Percentiles rank a stretch among this genome's conserved stretches.
These are phyloP conservation scores for Tetropium fuscum DNA, from an alignment of 2,888 invertebrate species.

Conservation along the genomic window DNA sequence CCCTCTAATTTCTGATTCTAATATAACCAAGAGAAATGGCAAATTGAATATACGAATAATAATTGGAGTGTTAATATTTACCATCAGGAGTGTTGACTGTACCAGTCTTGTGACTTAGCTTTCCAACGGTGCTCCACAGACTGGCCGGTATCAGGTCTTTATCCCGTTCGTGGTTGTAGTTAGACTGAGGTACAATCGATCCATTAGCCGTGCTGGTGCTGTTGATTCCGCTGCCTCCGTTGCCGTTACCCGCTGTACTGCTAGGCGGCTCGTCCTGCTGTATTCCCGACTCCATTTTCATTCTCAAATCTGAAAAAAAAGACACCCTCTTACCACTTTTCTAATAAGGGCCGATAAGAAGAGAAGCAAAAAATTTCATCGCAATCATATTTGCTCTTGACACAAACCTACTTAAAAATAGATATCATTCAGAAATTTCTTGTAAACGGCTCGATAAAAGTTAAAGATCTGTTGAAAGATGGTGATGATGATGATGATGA, in stretches of 20 bases:
- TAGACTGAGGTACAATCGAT: slow-evolving; percentile 72
- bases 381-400: too few species aligned
- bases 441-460: too few species aligned
- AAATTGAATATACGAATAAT: too few species aligned
- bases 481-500: too few species aligned
- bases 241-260: slow-evolving; percentile 63
- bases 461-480: too few species aligned
- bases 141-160: slow-evolving; percentile 69
- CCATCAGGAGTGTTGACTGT: slow-evolving; percentile 89
- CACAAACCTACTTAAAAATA: too few species aligned
- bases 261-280: slow-evolving; percentile 61
- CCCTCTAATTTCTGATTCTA: too few species aligned
- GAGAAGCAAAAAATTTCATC: too few species aligned
- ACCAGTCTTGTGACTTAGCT: slow-evolving; percentile 73
- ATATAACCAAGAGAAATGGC: too few species aligned
- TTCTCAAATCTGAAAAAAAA: slow-evolving; percentile 78
- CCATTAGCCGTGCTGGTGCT: slow-evolving; percentile 60
- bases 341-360: too few species aligned
- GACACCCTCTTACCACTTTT: not conserved
- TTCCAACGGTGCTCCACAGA: slow-evolving; percentile 71
- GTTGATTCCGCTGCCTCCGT: slow-evolving; percentile 47
- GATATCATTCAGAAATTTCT: too few species aligned
- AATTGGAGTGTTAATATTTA: slow-evolving; percentile 62
- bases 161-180: slow-evolving; percentile 61
- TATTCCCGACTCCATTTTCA: slow-evolving; percentile 74